Percentiles rank a stretch among this genome's conserved stretches.
These are phyloP conservation scores for Leptinotarsa juncta DNA, from an alignment of 2,888 invertebrate species.

Conservation along the genomic window DNA sequence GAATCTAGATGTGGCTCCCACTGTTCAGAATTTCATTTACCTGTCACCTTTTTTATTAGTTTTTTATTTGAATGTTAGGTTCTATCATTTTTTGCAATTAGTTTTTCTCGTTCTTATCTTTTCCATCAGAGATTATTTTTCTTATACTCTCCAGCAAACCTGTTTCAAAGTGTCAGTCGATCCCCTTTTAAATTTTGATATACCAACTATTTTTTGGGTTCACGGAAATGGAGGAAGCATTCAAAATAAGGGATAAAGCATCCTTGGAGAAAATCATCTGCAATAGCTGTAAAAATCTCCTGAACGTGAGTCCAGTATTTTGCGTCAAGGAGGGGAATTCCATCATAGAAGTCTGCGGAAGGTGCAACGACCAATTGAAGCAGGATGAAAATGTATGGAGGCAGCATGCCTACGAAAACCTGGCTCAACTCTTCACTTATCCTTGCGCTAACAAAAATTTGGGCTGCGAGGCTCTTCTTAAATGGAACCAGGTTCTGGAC, in stretches of 20 bases:
- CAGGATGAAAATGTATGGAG: constrained; percentile 33
- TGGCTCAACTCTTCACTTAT: constrained; percentile 44
- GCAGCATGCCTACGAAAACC: constrained; percentile 46
- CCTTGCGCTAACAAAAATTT: constrained; percentile 47
- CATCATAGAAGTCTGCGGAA: constrained; percentile 44
- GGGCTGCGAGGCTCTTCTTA: constrained; percentile 45
- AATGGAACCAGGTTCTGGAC: constrained; percentile 39
- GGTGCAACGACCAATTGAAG: constrained; percentile 36
- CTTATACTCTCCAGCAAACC: too few species aligned
- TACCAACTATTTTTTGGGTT: background rate
- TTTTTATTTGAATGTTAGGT: too few species aligned
- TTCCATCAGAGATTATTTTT: too few species aligned
- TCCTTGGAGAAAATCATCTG: constrained; percentile 39
- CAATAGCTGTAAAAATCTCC: constrained; percentile 39
- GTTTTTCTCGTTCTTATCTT: background rate
- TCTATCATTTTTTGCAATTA: too few species aligned
- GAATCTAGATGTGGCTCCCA: too few species aligned
- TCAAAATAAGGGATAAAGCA: constrained; percentile 35
- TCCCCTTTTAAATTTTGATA: background rate
- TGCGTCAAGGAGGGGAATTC: constrained; percentile 32
- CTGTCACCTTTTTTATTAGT: too few species aligned
- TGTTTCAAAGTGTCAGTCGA: background rate
- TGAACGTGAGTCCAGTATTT: constrained; percentile 46
- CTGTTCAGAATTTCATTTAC: too few species aligned
- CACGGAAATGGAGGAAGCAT: constrained; percentile 33